Percentiles rank a stretch among this genome's conserved stretches.
These are phyloP conservation scores for Nyctibius grandis DNA, from an alignment of 2,797 vertebrate species.

Conservation along the genomic window DNA sequence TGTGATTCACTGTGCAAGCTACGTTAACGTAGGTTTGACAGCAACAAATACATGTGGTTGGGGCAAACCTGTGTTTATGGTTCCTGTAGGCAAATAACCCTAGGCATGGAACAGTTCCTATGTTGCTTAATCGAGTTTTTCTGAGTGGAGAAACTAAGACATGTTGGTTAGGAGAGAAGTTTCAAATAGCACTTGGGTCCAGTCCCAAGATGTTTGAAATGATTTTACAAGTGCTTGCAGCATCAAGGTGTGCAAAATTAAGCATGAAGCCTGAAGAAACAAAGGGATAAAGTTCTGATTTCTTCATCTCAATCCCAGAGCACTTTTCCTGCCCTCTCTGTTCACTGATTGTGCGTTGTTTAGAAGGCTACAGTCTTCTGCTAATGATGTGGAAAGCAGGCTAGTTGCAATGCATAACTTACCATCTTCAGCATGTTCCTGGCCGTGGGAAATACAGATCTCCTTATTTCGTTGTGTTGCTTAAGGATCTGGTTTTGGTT, in stretches of 20 bases:
- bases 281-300: not conserved
- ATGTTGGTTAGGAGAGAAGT: not conserved
- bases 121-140: not conserved
- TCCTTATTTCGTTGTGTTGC: conserved; percentile 49
- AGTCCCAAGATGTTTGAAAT: not conserved
- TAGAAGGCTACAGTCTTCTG: not conserved
- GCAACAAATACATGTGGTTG: not conserved
- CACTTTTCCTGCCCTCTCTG: not conserved
- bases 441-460: conserved; percentile 22
- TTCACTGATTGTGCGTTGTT: not conserved
- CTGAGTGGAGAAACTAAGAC: not conserved
- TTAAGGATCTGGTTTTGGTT: conserved; percentile 13
- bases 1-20: not conserved
- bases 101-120: not conserved
- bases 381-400: not conserved
- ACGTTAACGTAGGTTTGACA: not conserved
- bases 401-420: not conserved
- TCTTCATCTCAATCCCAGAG: not conserved
- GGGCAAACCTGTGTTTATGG: not conserved
- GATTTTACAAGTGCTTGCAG: not conserved
- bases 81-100: not conserved
- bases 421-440: conserved; percentile 70
- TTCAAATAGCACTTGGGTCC: not conserved
- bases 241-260: not conserved
- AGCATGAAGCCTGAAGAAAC: not conserved